Percentiles rank a stretch among this genome's conserved stretches.
Evolutionary conservation across 2,113 vertebrate genomes (phyloP).

Genomic region (Alouatta palliata): DNA sequence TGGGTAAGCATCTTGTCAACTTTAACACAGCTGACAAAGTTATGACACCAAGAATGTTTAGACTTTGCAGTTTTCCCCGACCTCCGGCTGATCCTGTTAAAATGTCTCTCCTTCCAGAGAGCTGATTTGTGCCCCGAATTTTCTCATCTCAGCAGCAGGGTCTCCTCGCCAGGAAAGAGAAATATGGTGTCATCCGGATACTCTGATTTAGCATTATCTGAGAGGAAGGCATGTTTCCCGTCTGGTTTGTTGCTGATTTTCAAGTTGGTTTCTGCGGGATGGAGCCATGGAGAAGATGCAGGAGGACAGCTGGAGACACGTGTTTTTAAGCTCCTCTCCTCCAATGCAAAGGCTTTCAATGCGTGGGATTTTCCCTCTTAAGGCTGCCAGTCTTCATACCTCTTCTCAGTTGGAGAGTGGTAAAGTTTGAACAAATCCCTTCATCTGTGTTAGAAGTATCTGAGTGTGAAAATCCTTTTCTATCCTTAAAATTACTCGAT

Average conservation of each 20-base stretch:
- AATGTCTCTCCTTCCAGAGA: constrained; percentile 62
- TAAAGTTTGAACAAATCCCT: constrained; percentile 68
- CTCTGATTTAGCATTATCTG: constrained; percentile 52
- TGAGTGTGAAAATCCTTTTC: constrained; percentile 62
- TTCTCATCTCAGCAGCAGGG: constrained; percentile 33
- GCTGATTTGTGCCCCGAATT: constrained; percentile 36
- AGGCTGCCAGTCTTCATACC: neutral
- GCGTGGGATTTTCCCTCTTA: neutral
- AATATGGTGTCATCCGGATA: neutral
- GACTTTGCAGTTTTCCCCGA: constrained; percentile 60
- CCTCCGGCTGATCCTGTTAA: constrained; percentile 69
- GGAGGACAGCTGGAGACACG: constrained; percentile 3
- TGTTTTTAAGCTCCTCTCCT: constrained; percentile 37
- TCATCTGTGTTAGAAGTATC: constrained; percentile 67
- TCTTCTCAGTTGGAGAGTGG: constrained; percentile 59
- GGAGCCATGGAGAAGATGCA: neutral
- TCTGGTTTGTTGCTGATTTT: constrained; percentile 52
- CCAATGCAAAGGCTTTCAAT: neutral
- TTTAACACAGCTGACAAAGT: constrained; percentile 70
- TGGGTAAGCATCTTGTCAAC: constrained; percentile 71
- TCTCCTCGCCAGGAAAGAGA: constrained; percentile 14
- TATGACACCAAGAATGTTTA: constrained; percentile 52
- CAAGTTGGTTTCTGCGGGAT: neutral
- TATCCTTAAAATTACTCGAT: constrained; percentile 54
- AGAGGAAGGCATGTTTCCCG: neutral